Evolutionary conservation across 2,797 vertebrate genomes (phyloP).

Genomic region (Oreochromis grahami): DNA sequence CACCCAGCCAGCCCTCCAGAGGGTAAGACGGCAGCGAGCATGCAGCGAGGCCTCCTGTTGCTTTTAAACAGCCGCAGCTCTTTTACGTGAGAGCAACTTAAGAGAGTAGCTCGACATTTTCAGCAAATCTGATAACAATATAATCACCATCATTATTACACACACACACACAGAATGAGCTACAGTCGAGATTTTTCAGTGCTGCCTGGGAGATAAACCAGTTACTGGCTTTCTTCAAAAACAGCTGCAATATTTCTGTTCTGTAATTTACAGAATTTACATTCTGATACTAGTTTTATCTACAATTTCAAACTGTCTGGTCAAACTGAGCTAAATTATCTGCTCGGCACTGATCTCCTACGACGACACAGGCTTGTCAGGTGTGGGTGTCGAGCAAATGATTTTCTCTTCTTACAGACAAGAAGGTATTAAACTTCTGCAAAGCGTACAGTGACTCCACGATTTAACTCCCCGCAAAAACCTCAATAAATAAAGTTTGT

Average conservation of each 20-base stretch:
- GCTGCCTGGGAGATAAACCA: neutral
- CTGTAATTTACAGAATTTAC: neutral
- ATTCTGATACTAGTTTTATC: neutral
- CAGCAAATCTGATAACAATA: neutral
- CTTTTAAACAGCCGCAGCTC: neutral
- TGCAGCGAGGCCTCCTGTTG: neutral
- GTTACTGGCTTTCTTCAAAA: neutral
- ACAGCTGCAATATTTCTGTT: neutral
- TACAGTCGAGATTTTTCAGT: neutral
- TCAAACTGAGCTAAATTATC: neutral
- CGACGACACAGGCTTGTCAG: neutral
- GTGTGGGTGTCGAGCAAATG: neutral
- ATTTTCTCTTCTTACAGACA: neutral
- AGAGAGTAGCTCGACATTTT: neutral
- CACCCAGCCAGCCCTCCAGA: constrained; percentile 75
- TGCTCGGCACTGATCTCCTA: neutral
- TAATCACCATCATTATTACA: neutral
- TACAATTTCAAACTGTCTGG: neutral
- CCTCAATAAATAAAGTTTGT: neutral
- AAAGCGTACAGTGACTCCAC: neutral
- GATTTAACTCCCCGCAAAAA: neutral
- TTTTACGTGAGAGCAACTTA: neutral
- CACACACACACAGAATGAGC: neutral
- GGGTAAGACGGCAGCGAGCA: constrained; percentile 61
- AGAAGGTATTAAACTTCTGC: neutral